Conservation (phyloP, 2,113 vertebrate species). For the Labrus mixtus region DNA sequence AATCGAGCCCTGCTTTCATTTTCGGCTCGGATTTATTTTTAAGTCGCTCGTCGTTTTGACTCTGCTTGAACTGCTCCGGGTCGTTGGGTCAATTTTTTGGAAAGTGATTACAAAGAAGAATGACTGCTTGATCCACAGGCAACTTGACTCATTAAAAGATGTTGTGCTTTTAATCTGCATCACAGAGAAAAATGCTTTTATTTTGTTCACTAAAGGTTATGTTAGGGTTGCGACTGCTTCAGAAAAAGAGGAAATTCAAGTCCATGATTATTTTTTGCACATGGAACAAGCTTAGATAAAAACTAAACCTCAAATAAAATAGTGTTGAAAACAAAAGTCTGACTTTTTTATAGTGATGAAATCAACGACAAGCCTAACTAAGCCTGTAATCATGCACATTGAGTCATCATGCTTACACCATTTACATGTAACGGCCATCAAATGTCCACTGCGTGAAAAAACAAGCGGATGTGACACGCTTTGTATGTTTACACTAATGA, state of each 20-base stretch:
- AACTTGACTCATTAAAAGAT: slow-evolving; percentile 28
- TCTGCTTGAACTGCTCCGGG: slow-evolving; percentile 8
- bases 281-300: not conserved
- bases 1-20: slow-evolving; percentile 33
- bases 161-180: slow-evolving; percentile 11
- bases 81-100: slow-evolving; percentile 24
- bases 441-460: not conserved
- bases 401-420: not conserved
- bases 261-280: not conserved
- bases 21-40: slow-evolving; percentile 45
- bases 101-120: slow-evolving; percentile 20
- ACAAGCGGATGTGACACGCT: not conserved
- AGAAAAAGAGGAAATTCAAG: slow-evolving; percentile 4
- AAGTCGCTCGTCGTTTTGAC: slow-evolving; percentile 24
- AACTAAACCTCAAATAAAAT: slow-evolving; percentile 11
- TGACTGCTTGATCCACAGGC: slow-evolving; percentile 30
- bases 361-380: not conserved
- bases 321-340: slow-evolving; percentile 1
- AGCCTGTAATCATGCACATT: not conserved
- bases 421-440: slow-evolving; percentile 19
- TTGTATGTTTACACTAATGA: slow-evolving; percentile 53
- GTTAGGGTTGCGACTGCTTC: not conserved
- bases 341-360: not conserved
- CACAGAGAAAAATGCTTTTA: not conserved
- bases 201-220: not conserved